Evolutionary conservation across 2,888 invertebrate species (phyloP), one percentile per base, ranked within the genome.

Genomic region (Emmelina monodactyla): DNA sequence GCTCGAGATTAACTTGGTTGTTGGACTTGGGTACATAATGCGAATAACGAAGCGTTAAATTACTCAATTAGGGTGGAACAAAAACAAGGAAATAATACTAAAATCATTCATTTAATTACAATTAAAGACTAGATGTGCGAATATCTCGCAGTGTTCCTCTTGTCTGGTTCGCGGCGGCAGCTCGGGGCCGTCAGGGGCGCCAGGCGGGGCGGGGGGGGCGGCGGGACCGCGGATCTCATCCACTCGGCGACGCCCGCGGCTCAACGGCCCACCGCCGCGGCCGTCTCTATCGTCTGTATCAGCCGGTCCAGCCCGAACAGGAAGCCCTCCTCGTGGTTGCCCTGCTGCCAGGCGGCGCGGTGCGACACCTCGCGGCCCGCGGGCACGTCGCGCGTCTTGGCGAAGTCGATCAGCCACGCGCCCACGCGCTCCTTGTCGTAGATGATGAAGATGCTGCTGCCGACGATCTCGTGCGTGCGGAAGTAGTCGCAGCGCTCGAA

Each of bases 291-390:
- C 19, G 70, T 90, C 52, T 86, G 82, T 53, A 97, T 93, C 42
- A 98, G 85, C 68, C 92, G 91, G 72, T 97, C 97, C 51, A 98
- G 82, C 37, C 98, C 98, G 49, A 85, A 88, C 14, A 98, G 84
- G 53, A 96, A 91, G 5, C 98, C 98, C 66, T 98, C 97, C 67
- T 98, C 97, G 58, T 93, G 92, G 65, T 97, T 98, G n/a, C 97
- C 97, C 46, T 92, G 88, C 40, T 84, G 62, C 98, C 97, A 98
- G 10, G 86, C 79, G 5, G 82, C 79, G 37, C 94, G 83, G 62
- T 98, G 98, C 46, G 87, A 86, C 11, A 97, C 83, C 33, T 69
- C 76, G 14, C 83, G 51, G 7, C 87, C 88, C 14, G 86, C 83
- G 0, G 91, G 88, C 31, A 96, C 76, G 34, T 83, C 82, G 35